phyloP scores from a whole-genome alignment of 2,797 vertebrate species.

The Tragelaphus oryx region DNA sequence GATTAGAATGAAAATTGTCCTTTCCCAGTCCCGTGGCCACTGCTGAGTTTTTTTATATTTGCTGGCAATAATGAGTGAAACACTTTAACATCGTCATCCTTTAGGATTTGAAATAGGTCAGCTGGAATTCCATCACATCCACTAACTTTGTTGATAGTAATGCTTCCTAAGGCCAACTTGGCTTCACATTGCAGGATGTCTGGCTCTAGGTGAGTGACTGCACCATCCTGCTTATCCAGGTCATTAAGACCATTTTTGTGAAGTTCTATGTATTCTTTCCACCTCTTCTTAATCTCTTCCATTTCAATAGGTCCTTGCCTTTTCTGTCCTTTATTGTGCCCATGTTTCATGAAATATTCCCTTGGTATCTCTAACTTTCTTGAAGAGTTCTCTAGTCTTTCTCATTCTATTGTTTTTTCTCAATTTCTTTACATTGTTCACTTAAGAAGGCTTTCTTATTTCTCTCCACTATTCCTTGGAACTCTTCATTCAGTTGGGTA shows the following conservation, averaged over 20 bases:
- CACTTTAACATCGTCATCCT: background rate
- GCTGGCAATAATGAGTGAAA: background rate
- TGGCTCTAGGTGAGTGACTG: background rate
- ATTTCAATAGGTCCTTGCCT: background rate
- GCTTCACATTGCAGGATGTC: background rate
- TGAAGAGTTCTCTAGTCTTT: background rate
- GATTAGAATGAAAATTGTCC: background rate
- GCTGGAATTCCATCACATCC: background rate
- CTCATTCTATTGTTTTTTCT: background rate
- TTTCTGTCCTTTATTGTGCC: background rate
- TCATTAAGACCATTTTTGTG: background rate
- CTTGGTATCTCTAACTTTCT: background rate
- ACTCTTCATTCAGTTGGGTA: background rate
- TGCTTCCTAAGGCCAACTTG: background rate
- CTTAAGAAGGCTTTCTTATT: background rate
- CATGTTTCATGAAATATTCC: background rate
- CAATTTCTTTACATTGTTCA: background rate
- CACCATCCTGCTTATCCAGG: background rate
- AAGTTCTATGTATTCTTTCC: background rate
- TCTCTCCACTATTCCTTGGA: background rate
- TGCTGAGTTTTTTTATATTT: background rate
- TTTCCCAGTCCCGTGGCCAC: background rate
- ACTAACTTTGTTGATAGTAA: background rate
- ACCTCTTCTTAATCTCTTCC: background rate
- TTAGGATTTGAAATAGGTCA: background rate